A percentile compares a stretch with the other conserved stretches of the same genome.
Conservation (phyloP, 2,888 invertebrate genomes). For the Lissonota sp. region DNA sequence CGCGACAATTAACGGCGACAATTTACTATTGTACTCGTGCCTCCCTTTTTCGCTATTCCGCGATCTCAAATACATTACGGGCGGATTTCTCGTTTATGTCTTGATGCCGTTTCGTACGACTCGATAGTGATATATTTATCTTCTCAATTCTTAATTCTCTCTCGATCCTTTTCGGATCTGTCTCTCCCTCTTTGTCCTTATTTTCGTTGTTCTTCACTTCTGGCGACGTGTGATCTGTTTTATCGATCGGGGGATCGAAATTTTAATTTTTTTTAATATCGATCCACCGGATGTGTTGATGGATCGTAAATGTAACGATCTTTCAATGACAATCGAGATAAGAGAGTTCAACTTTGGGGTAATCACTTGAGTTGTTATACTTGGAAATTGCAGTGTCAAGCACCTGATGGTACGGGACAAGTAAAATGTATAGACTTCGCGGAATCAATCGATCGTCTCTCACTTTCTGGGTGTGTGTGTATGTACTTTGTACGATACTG, state of each 20-base stretch:
- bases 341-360: neutral
- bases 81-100: conserved; percentile 71
- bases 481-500: conserved; percentile 4
- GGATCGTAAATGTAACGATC: neutral
- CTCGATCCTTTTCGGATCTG: no score
- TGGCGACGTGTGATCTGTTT: neutral
- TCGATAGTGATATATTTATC: conserved; percentile 69
- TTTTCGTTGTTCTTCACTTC: neutral
- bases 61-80: conserved; percentile 83
- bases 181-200: no score
- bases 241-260: conserved; percentile 16
- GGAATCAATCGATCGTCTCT: conserved; percentile 54
- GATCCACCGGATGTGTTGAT: neutral
- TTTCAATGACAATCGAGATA: neutral
- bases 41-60: conserved; percentile 74
- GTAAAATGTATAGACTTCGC: conserved; percentile 35
- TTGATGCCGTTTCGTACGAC: conserved; percentile 70
- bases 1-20: conserved; percentile 55
- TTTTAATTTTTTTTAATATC: neutral
- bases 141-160: neutral
- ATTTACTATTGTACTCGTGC: conserved; percentile 76
- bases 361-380: neutral
- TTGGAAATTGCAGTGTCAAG: neutral
- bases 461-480: conserved; percentile 1
- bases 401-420: conserved; percentile 37